Percentiles rank a stretch among this genome's conserved stretches.
Evolutionary conservation across 2,113 vertebrate genomes (phyloP).

Genomic region (Mustela nigripes): DNA sequence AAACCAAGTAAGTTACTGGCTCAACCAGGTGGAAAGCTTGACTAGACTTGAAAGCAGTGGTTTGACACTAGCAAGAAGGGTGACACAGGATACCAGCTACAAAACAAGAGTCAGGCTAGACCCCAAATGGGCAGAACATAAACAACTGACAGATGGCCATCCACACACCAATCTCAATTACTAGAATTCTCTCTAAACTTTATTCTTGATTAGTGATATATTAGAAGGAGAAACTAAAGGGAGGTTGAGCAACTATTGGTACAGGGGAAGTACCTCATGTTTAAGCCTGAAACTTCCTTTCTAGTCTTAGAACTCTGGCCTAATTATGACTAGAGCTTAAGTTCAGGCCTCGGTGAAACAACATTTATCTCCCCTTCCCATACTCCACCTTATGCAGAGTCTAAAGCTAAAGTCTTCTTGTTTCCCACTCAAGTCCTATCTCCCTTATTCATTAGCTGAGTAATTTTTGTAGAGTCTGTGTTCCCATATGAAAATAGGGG

Average conservation of each 20-base stretch:
- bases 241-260: background rate
- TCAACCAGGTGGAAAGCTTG: slow-evolving; percentile 47
- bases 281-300: slow-evolving; percentile 49
- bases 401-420: slow-evolving; percentile 46
- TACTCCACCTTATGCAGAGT: background rate
- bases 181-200: slow-evolving; percentile 58
- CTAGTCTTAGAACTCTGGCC: slow-evolving; percentile 36
- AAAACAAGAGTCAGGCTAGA: slow-evolving; percentile 31
- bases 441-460: background rate
- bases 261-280: background rate
- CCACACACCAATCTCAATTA: background rate
- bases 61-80: slow-evolving; percentile 41
- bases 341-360: slow-evolving; percentile 47
- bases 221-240: slow-evolving; percentile 18
- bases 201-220: slow-evolving; percentile 28
- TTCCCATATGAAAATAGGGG: background rate
- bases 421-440: background rate
- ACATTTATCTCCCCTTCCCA: background rate
- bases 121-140: background rate
- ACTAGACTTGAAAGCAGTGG: slow-evolving; percentile 22
- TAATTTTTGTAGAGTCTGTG: slow-evolving; percentile 49
- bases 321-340: slow-evolving; percentile 4
- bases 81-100: slow-evolving; percentile 32
- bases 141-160: slow-evolving; percentile 18
- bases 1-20: slow-evolving; percentile 59